phyloP scores from a whole-genome alignment of 2,888 invertebrate genomes.

The Eupithecia subfuscata region DNA sequence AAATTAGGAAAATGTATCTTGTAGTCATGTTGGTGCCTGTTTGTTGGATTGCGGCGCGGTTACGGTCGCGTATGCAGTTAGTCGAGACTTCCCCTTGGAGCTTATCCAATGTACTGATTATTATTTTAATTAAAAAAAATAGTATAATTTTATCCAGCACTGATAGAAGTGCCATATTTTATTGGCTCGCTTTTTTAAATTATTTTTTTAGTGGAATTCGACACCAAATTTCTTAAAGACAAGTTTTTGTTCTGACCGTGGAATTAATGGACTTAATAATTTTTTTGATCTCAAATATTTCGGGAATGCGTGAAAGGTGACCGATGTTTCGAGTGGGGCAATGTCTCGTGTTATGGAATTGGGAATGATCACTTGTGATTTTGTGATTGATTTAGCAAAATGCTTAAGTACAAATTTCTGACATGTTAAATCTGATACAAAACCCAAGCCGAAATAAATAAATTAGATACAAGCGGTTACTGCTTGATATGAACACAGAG shows the following conservation, averaged over 20 bases:
- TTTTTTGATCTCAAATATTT: slow-evolving; percentile 75
- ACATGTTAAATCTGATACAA: slow-evolving; percentile 18
- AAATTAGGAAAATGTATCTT: slow-evolving; percentile 73
- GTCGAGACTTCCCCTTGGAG: slow-evolving; percentile 68
- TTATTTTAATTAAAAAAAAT: slow-evolving; percentile 65
- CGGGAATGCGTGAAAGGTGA: slow-evolving; percentile 59
- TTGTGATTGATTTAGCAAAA: slow-evolving; percentile 61
- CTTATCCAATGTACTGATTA: slow-evolving; percentile 82
- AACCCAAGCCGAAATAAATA: slow-evolving; percentile 32
- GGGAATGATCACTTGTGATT: slow-evolving; percentile 37
- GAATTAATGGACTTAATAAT: slow-evolving; percentile 69
- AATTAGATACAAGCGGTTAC: slow-evolving; percentile 21
- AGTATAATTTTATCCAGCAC: slow-evolving; percentile 78
- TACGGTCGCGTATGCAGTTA: slow-evolving; percentile 51
- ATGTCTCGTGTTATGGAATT: slow-evolving; percentile 56
- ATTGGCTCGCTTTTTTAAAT: slow-evolving; percentile 76
- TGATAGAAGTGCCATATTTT: slow-evolving; percentile 81
- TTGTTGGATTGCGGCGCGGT: slow-evolving; percentile 63
- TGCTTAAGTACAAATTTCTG: slow-evolving; percentile 70
- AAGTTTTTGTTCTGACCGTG: slow-evolving; percentile 66
- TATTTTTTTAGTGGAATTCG: slow-evolving; percentile 78
- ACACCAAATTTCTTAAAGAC: slow-evolving; percentile 79
- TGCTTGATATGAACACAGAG: slow-evolving; percentile 46
- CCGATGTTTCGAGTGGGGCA: slow-evolving; percentile 47
- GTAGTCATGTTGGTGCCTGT: slow-evolving; percentile 82